Evolutionary conservation across 2,888 invertebrate species (phyloP).

Genomic region (Epicampocera succincta): DNA sequence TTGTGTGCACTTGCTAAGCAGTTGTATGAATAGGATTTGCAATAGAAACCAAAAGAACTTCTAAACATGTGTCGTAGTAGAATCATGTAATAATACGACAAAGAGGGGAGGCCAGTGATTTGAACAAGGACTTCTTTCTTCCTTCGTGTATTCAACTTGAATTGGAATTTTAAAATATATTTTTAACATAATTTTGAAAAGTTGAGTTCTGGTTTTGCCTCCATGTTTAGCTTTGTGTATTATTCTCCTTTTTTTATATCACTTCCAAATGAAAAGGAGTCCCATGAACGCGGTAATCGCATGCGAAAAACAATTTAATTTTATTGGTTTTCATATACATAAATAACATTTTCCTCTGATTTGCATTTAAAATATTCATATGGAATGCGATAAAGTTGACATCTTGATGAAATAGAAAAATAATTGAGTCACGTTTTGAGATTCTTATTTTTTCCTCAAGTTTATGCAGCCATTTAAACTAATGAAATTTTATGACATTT

Average conservation of each 20-base stretch:
- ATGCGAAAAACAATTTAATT: constrained; percentile 79
- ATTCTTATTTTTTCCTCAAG: constrained; percentile 48
- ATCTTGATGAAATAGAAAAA: constrained; percentile 69
- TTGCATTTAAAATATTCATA: constrained; percentile 56
- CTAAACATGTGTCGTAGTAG: constrained; percentile 55
- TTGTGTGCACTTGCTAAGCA: background rate
- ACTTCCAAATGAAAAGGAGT: constrained; percentile 12
- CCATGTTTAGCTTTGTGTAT: constrained; percentile 33
- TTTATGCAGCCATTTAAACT: constrained; percentile 65
- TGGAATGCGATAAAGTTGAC: constrained; percentile 62
- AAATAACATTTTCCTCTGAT: constrained; percentile 71
- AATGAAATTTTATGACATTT: constrained; percentile 67
- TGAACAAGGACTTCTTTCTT: background rate
- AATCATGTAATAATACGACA: constrained; percentile 54
- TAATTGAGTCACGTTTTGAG: constrained; percentile 69
- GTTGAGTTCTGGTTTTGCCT: constrained; percentile 26
- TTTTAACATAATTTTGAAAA: constrained; percentile 57
- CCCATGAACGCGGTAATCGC: constrained; percentile 11
- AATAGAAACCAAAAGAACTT: constrained; percentile 61
- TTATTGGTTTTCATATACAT: constrained; percentile 80
- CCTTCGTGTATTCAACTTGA: constrained; percentile 3
- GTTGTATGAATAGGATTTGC: constrained; percentile 34
- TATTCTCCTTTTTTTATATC: constrained; percentile 7
- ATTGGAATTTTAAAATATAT: constrained; percentile 54
- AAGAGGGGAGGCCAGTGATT: constrained; percentile 35